These are phyloP conservation scores for Chionoecetes opilio DNA, from an alignment of 1,140 invertebrate species.

Conservation along the genomic window DNA sequence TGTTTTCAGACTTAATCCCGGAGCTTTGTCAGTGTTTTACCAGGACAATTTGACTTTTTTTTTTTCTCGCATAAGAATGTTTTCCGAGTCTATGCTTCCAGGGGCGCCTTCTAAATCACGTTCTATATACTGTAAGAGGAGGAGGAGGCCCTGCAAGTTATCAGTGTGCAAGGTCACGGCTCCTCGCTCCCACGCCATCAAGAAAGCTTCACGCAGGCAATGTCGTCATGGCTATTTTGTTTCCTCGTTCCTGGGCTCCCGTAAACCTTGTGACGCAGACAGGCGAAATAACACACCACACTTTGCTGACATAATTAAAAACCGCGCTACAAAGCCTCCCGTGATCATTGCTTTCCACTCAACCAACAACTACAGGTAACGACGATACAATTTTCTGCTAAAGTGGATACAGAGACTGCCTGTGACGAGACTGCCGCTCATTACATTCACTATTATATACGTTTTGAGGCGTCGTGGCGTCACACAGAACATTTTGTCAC, in stretches of 20 bases:
- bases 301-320: background rate
- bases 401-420: no score
- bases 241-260: background rate
- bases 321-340: background rate
- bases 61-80: background rate
- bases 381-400: no score
- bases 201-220: background rate
- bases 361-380: no score
- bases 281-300: background rate
- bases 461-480: no score
- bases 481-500: no score
- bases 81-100: background rate
- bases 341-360: no score
- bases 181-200: conserved; percentile 12
- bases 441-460: no score
- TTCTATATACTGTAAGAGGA: no score
- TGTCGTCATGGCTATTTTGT: conserved; percentile 28
- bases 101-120: background rate
- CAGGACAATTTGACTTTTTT: background rate
- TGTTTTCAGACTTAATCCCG: background rate
- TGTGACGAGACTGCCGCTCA: no score
- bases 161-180: conserved; percentile 31
- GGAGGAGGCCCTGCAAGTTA: background rate
- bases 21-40: background rate
- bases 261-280: background rate